A percentile compares a stretch with the other conserved stretches of the same genome.
Conservation (phyloP, 2,113 vertebrate species). For the Tricholaema leucomelas region DNA sequence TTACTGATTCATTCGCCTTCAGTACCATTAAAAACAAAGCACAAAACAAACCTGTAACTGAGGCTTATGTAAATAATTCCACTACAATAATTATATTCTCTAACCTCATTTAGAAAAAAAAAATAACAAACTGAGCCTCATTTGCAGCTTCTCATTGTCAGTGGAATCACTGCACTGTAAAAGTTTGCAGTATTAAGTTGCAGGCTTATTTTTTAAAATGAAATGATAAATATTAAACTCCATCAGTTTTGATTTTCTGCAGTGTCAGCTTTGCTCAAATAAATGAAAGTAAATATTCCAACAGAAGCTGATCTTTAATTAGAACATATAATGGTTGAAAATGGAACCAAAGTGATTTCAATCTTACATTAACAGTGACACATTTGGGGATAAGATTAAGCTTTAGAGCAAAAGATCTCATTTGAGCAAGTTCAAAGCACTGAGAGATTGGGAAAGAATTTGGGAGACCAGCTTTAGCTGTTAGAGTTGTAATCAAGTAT, state of each 20-base stretch:
- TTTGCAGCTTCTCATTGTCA: not conserved
- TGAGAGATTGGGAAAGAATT: not conserved
- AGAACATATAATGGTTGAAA: not conserved
- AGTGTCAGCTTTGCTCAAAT: not conserved
- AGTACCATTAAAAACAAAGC: not conserved
- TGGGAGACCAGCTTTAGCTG: slow-evolving; percentile 21
- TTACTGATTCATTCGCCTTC: not conserved
- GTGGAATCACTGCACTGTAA: not conserved
- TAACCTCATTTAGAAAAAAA: not conserved
- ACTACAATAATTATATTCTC: not conserved
- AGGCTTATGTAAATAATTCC: not conserved
- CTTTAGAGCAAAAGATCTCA: not conserved
- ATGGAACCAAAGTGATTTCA: not conserved
- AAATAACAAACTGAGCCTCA: not conserved
- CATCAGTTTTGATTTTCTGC: not conserved
- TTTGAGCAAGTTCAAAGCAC: not conserved
- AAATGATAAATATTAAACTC: not conserved
- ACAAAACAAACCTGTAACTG: not conserved
- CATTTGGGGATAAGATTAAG: not conserved
- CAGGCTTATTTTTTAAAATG: slow-evolving; percentile 19
- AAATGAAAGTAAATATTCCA: not conserved
- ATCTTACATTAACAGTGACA: not conserved
- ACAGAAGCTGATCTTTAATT: not conserved
- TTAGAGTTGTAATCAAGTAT: slow-evolving; percentile 34
- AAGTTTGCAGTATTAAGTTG: not conserved